Conservation (phyloP, 30 jellyfish, hydroid and myxozoan genomes). For the Catostylus mosaicus region DNA sequence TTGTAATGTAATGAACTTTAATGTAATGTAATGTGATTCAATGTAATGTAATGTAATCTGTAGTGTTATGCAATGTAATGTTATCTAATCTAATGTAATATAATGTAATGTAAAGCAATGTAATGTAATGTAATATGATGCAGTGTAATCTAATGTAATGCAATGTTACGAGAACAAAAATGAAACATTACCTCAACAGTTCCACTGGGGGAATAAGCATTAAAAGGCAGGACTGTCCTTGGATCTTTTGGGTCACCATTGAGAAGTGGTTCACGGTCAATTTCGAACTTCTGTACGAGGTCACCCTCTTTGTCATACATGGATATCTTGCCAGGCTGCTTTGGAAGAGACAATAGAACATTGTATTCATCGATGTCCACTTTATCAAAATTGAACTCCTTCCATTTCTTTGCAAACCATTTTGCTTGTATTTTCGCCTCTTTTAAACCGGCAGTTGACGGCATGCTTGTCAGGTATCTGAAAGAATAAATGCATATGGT, state of each 20-base stretch:
- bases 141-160: no score
- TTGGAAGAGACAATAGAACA: conserved; percentile 64
- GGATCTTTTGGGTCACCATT: conserved; percentile 65
- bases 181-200: conserved; percentile 82
- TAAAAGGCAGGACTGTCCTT: conserved; percentile 85
- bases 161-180: background rate
- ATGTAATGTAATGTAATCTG: no score
- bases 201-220: conserved; percentile 89
- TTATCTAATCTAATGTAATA: no score
- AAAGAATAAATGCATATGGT: no score
- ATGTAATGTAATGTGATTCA: no score
- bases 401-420: conserved; percentile 46
- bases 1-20: no score
- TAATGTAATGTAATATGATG: no score
- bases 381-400: conserved; percentile 59
- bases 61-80: no score
- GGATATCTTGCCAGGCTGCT: conserved; percentile 55
- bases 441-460: conserved; percentile 62
- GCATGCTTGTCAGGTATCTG: conserved; percentile 67
- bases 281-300: conserved; percentile 16
- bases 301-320: conserved; percentile 60
- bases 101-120: no score
- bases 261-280: conserved; percentile 58
- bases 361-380: conserved; percentile 50
- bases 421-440: conserved; percentile 66